These are phyloP conservation scores for Aphelenchoides bicaudatus DNA, from an alignment of 2,888 invertebrate genomes.

Conservation along the genomic window DNA sequence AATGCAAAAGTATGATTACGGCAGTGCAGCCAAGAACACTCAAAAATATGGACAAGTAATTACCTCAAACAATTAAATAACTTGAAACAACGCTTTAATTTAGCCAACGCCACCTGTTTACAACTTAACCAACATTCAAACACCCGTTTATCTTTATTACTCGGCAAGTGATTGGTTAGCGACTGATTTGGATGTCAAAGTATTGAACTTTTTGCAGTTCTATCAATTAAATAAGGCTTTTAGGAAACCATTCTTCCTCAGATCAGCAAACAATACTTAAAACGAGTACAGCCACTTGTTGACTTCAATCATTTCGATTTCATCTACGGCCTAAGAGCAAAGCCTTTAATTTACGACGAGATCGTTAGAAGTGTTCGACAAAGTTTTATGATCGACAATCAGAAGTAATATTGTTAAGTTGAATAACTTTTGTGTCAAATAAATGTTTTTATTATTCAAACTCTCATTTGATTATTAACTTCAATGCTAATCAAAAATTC, in stretches of 20 bases:
- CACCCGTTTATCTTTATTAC: conserved; percentile 53
- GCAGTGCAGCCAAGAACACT: conserved; percentile 28
- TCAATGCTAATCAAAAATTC: too few relatives aligned
- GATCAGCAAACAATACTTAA: conserved; percentile 25
- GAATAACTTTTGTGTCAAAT: too few relatives aligned
- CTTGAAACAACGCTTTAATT: conserved; percentile 12
- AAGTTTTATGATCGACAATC: not conserved
- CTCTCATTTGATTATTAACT: too few relatives aligned
- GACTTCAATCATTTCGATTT: conserved; percentile 54
- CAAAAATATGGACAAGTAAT: conserved; percentile 37
- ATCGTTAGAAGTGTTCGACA: conserved; percentile 40
- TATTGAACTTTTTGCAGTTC: conserved; percentile 2
- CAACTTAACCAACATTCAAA: conserved; percentile 42
- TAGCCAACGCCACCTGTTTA: conserved; percentile 48
- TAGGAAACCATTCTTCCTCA: conserved; percentile 22
- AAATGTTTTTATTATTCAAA: too few relatives aligned
- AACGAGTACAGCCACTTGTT: conserved; percentile 20
- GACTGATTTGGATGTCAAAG: conserved; percentile 45
- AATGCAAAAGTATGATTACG: conserved; percentile 55
- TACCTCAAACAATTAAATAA: not conserved
- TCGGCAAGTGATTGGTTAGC: conserved; percentile 54
- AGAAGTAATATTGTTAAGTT: too few relatives aligned
- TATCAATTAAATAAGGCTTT: not conserved
- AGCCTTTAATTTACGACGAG: conserved; percentile 49
- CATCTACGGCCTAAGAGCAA: conserved; percentile 58